Evolutionary conservation across 2,113 vertebrate genomes (phyloP), one percentile per base, ranked within the genome.

Genomic region (Varanus komodoensis): DNA sequence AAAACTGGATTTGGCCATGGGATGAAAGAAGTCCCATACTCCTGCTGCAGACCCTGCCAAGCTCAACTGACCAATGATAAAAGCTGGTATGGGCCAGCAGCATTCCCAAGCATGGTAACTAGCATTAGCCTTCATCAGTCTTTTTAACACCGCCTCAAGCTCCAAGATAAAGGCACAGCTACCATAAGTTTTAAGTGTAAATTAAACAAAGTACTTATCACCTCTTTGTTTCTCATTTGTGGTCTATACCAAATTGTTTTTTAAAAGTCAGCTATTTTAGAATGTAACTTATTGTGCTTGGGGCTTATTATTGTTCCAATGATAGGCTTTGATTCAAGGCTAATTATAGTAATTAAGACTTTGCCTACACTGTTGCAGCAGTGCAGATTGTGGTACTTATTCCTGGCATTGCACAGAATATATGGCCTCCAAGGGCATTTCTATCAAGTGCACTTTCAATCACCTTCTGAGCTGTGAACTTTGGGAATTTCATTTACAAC

Each of bases 381-480:
- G 74, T 73, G 50, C 89, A 93, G 88, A 91, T 86, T 89, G 74
- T 84, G 83, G 57, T 92, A 38, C 0, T 92, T 89, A 91, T 89
- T 89, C 88, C 74, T 90, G 92, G 93, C 82, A 86, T 17, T 92
- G 15, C 27, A 90, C 91, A 75, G 17, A 91, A 87, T 84, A 74
- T 52, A 44, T 89, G 87, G 73, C 64, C 92, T 94, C 91, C 11
- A 82, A 91, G 91, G 93, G 84, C n/a, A 38, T 64, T 87, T 90
- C 75, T 44, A 48, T 68, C 71, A 19, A 50, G 81, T 52, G 19
- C 44, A 83, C 89, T 89, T 87, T 92, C 89, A 89, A 89, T 81
- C 79, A 93, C 69, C 80, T 86, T 93, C 88, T 61, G 68, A 79
- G 81, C 38, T 89, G 67, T 91, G 92, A 94, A 93, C 88, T 88